Conservation (phyloP, 2,888 invertebrate species). For the Drosophila nigricruria region DNA sequence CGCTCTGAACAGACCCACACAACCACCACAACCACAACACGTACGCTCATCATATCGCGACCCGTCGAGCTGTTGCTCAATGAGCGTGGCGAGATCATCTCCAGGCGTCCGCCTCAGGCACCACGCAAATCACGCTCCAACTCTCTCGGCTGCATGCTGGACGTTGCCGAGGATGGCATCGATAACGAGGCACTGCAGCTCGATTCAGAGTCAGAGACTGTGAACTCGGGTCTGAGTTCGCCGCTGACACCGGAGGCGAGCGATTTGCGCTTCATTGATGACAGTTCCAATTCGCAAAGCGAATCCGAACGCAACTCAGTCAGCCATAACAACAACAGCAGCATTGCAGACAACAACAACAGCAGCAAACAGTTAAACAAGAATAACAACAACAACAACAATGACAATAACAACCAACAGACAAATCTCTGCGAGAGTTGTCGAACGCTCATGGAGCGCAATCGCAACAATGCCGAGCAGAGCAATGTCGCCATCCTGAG, state of each 20-base stretch:
- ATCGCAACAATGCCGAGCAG: conserved; percentile 80
- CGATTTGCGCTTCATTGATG: conserved; percentile 84
- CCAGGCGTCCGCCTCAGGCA: conserved; percentile 55
- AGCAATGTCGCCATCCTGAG: conserved; percentile 60
- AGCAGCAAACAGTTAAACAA: conserved; percentile 49
- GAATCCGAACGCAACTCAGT: conserved; percentile 79
- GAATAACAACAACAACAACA: conserved; percentile 40
- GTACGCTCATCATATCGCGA: conserved; percentile 77
- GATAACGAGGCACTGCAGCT: conserved; percentile 41
- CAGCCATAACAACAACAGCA: conserved; percentile 30
- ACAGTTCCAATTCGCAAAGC: conserved; percentile 83
- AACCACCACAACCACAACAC: conserved; percentile 82
- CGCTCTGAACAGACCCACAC: conserved; percentile 79
- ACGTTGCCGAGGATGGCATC: conserved; percentile 57
- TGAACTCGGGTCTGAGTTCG: conserved; percentile 55
- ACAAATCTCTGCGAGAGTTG: conserved; percentile 81
- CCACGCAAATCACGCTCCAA: conserved; percentile 79
- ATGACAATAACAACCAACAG: conserved; percentile 33
- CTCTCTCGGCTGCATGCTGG: conserved; percentile 83
- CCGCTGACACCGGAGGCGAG: conserved; percentile 61
- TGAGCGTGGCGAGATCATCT: conserved; percentile 81
- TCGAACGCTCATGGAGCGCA: conserved; percentile 79
- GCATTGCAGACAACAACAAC: conserved; percentile 41
- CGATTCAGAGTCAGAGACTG: conserved; percentile 20
- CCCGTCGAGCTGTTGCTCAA: conserved; percentile 81